Percentiles rank a stretch among this genome's conserved stretches.
These are phyloP conservation scores for Lithophane socia DNA, from an alignment of 2,888 invertebrate species.

Conservation along the genomic window DNA sequence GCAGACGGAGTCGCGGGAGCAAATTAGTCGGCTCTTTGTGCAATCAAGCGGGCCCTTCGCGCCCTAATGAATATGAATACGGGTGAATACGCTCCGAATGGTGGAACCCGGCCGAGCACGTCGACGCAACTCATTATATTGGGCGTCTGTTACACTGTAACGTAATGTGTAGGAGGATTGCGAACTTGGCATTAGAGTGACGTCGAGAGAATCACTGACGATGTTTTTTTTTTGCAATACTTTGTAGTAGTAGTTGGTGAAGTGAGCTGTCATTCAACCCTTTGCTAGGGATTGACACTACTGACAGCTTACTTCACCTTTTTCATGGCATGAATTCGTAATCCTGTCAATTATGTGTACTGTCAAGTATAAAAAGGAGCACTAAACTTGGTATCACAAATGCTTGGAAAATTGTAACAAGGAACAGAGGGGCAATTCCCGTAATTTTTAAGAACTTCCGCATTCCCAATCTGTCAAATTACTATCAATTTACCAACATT, in stretches of 20 bases:
- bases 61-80: constrained; percentile 90
- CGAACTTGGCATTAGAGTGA: background rate
- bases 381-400: background rate
- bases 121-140: constrained; percentile 82
- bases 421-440: too few species aligned
- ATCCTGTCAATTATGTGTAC: background rate
- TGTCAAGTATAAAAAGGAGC: background rate
- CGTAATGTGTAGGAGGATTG: constrained; percentile 43
- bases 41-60: constrained; percentile 89
- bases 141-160: constrained; percentile 70
- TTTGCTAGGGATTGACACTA: too few species aligned
- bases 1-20: constrained; percentile 82
- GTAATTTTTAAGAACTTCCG: too few species aligned
- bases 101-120: constrained; percentile 75
- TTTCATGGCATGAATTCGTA: background rate
- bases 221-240: too few species aligned
- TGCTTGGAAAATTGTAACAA: background rate
- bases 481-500: too few species aligned
- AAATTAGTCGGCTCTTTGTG: constrained; percentile 90
- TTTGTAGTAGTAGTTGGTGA: too few species aligned
- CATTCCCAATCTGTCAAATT: too few species aligned
- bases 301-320: too few species aligned
- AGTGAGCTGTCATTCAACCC: too few species aligned
- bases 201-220: too few species aligned
- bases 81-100: constrained; percentile 81